Base-by-base conservation (phyloP, 2,113 vertebrate species). In the Oryzias melastigma region DNA sequence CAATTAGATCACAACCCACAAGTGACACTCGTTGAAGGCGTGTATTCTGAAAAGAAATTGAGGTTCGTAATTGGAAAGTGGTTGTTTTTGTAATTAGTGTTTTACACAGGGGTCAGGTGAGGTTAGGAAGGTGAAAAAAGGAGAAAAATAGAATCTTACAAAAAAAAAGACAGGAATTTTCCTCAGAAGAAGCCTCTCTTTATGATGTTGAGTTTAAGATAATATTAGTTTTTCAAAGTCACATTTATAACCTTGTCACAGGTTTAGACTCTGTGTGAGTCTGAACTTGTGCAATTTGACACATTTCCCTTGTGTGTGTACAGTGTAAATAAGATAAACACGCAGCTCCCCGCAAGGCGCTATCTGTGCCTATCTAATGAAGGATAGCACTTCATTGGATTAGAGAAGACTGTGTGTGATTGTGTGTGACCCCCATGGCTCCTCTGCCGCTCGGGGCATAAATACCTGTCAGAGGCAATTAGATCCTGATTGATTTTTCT, bases 381-480 rank as follows among this genome's bases (percentile, higher is more conserved):
- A 68, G 69, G 71, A 66, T 58, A 71, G 61, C 54, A 60, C 72
- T 84, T 84, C 71, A 89, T 87, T 84, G 63, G 68, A 87, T 89
- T 85, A 85, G 24, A 72, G 65, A 67, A 75, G 40, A 60, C 43
- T 47, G 17, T 55, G 41, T 25, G 44, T 55, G 22, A 52, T 44
- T 60, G 51, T 46, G 61, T 62, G 60, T 14, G 4, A 35, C 60
- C 49, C 68, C 52, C 24, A 51, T 68, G 75, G 73, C 78, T 78
- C 65, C 46, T 80, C 54, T 24, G 62, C 65, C 12, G 68, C 87
- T 83, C 65, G 43, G 67, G 85, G 82, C 80, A 87, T 89, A 80
- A 88, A 87, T 80, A 84, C 67, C 75, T 87, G 86, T 87, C 89
- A 85, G 71, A 85, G 68, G 82, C 87, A 87, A 86, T 90, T 89